Evolutionary conservation across 2,113 vertebrate genomes (phyloP).

Genomic region (Lophura nycthemera): DNA sequence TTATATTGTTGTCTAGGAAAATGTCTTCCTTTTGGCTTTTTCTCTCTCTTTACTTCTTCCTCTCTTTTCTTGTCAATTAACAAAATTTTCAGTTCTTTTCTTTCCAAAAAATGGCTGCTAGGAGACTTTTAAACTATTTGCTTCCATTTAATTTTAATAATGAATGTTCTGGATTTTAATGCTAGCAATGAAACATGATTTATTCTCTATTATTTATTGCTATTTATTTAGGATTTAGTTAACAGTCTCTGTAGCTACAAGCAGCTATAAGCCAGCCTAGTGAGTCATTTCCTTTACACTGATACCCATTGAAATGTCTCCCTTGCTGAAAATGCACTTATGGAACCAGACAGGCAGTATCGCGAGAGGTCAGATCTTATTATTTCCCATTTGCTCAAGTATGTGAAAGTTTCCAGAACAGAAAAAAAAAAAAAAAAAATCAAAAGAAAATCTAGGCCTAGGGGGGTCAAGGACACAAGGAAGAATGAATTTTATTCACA

Average conservation of each 20-base stretch:
- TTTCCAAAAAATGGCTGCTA: neutral
- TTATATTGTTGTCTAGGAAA: neutral
- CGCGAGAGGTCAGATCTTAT: slow-evolving; percentile 62
- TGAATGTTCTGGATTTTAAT: neutral
- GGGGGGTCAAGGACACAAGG: neutral
- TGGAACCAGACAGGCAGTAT: slow-evolving; percentile 60
- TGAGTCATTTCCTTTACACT: slow-evolving; percentile 63
- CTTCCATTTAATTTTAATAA: slow-evolving; percentile 23
- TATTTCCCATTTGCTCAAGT: slow-evolving; percentile 51
- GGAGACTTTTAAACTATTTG: neutral
- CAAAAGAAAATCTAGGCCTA: slow-evolving; percentile 20
- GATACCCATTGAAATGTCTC: slow-evolving; percentile 45
- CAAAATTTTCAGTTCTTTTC: neutral
- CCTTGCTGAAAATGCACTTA: slow-evolving; percentile 30
- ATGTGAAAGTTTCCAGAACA: slow-evolving; percentile 7
- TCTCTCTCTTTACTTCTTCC: neutral
- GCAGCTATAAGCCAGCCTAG: slow-evolving; percentile 32
- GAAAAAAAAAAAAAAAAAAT: neutral
- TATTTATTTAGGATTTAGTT: slow-evolving; percentile 53
- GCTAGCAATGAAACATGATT: neutral
- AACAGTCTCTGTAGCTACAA: slow-evolving; percentile 4
- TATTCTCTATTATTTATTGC: slow-evolving; percentile 17
- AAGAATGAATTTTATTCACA: slow-evolving; percentile 1
- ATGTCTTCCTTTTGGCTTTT: neutral
- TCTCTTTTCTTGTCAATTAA: neutral